A percentile compares a stretch with the other conserved stretches of the same genome.
These are phyloP conservation scores for Adineta ricciae DNA, from an alignment of 2,888 invertebrate genomes.

Conservation along the genomic window DNA sequence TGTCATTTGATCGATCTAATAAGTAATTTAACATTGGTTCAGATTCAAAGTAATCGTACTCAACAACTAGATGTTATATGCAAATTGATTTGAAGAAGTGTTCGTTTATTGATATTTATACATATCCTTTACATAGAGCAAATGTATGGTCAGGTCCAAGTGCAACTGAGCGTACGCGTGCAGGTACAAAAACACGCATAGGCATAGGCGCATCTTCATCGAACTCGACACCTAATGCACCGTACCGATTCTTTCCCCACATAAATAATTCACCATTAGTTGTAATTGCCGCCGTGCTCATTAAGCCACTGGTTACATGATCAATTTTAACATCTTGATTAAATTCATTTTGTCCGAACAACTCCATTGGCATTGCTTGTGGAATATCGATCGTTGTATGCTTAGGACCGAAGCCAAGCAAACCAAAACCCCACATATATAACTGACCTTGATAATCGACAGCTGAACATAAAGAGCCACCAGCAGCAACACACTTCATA, in stretches of 20 bases:
- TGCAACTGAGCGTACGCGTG: slow-evolving; percentile 62
- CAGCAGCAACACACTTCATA: slow-evolving; percentile 23
- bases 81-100: too few relatives aligned
- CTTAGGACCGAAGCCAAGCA: slow-evolving; percentile 75
- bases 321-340: slow-evolving; percentile 55
- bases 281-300: slow-evolving; percentile 70
- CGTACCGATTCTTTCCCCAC: slow-evolving; percentile 79
- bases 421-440: slow-evolving; percentile 85
- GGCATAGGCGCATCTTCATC: slow-evolving; percentile 55
- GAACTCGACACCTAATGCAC: slow-evolving; percentile 72
- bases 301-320: slow-evolving; percentile 50
- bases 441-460: slow-evolving; percentile 68
- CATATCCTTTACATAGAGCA: slow-evolving; percentile 35
- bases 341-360: slow-evolving; percentile 77
- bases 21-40: too few relatives aligned
- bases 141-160: slow-evolving; percentile 67
- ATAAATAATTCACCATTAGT: slow-evolving; percentile 71
- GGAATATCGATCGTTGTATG: slow-evolving; percentile 62
- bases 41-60: too few relatives aligned
- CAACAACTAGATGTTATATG: too few relatives aligned
- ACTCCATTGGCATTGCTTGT: slow-evolving; percentile 62
- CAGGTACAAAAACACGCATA: slow-evolving; percentile 62
- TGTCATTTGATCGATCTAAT: too few relatives aligned
- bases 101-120: not conserved
- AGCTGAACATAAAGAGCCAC: slow-evolving; percentile 27